Conservation (phyloP, 2,888 invertebrate genomes). For the Apamea anceps region DNA sequence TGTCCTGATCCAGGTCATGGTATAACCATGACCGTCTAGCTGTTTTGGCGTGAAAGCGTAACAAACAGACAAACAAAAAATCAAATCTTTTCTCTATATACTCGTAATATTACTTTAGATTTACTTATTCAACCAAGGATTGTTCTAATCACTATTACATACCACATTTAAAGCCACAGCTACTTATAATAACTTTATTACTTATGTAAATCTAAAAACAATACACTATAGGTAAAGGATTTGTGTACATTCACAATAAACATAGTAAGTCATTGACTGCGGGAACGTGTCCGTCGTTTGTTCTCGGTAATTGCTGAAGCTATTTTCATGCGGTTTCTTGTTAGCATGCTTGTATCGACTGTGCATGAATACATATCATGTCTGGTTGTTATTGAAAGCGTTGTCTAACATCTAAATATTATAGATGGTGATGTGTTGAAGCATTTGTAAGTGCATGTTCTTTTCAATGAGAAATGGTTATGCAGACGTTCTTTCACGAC, state of each 20-base stretch:
- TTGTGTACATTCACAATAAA: constrained; percentile 15
- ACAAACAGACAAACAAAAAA: not conserved
- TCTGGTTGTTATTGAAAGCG: constrained; percentile 5
- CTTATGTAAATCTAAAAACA: constrained; percentile 32
- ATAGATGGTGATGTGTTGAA: not conserved
- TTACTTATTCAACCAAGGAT: not conserved
- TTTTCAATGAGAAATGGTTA: not conserved
- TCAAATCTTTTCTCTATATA: too few species aligned
- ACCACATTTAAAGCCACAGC: not conserved
- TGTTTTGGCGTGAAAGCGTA: too few species aligned
- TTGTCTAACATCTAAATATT: not conserved
- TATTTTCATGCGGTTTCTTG: constrained; percentile 49
- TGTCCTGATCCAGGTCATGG: too few species aligned
- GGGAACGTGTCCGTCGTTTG: constrained; percentile 32
- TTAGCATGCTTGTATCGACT: constrained; percentile 16
- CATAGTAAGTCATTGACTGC: constrained; percentile 40
- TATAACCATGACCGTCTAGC: too few species aligned
- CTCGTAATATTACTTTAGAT: not conserved
- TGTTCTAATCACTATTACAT: not conserved
- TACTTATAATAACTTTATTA: constrained; percentile 16
- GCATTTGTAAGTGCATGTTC: not conserved
- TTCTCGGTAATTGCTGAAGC: constrained; percentile 35
- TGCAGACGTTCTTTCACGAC: not conserved
- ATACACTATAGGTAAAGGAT: constrained; percentile 10
- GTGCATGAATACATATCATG: constrained; percentile 36